Percentiles rank a stretch among this genome's conserved stretches.
Conservation (phyloP, 2,113 vertebrate genomes). For the Hiodon alosoides region DNA sequence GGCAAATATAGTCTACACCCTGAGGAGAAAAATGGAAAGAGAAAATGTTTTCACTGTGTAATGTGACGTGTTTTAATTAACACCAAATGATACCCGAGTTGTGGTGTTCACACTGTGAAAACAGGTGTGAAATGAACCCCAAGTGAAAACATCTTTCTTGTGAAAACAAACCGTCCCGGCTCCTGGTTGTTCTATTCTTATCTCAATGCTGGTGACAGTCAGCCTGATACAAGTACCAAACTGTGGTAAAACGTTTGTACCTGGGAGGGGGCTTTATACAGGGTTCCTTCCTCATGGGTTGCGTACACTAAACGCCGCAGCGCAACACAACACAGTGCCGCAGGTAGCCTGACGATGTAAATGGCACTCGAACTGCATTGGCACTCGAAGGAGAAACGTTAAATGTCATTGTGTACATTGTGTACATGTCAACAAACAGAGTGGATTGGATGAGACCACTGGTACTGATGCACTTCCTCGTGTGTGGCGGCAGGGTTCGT, state of each 20-base stretch:
- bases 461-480: too few relatives aligned
- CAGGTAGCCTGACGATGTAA: not conserved
- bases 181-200: not conserved
- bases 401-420: too few relatives aligned
- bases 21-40: too few relatives aligned
- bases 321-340: not conserved
- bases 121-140: not conserved
- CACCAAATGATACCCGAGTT: not conserved
- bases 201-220: not conserved
- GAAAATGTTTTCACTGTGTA: not conserved
- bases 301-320: not conserved
- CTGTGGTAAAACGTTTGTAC: not conserved
- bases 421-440: too few relatives aligned
- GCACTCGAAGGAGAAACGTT: too few relatives aligned
- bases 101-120: not conserved
- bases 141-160: not conserved
- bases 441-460: too few relatives aligned
- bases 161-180: not conserved
- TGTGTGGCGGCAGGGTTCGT: too few relatives aligned
- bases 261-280: not conserved
- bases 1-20: too few relatives aligned
- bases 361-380: too few relatives aligned
- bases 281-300: not conserved
- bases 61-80: slow-evolving; percentile 8
- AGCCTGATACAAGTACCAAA: not conserved